Evolutionary conservation across 2,888 invertebrate species (phyloP), one percentile per base, ranked within the genome.

Genomic region (Willowsia nigromaculata): DNA sequence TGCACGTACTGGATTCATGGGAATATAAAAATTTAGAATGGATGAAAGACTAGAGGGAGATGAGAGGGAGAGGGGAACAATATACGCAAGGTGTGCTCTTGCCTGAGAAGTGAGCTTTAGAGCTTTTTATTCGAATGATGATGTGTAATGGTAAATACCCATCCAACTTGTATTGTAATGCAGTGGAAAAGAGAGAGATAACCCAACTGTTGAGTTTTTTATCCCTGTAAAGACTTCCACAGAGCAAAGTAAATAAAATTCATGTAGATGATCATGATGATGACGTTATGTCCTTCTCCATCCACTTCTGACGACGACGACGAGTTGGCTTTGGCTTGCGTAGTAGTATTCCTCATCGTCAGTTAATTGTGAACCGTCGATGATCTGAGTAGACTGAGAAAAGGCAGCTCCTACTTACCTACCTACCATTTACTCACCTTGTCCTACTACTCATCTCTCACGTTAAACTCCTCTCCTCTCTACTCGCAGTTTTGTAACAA

Each of bases 311-410:
- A 50, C 50, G 68, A 11, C n/a, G 37, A 33, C 43, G 40, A 37
- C 37, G 40, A 18, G n/a, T 22, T 78, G 47, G 50, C 53, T 53
- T 15, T 43, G 13, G 18, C 18, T 78, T 50, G 78, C 30, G n/a
- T 76, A n/a, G n/a, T n/a, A n/a, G n/a, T n/a, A 27, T 18, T 27
- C 33, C 3, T 9, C 27, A 18, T 71, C 84, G 53, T 85, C 85
- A 85, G 85, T 85, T 85, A 85, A 53, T 59, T 56, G 33, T 74
- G 85, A 85, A 85, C 85, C 85, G 76, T 85, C 43, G 85, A n/a
- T n/a, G n/a, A 85, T 85, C 74, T 85, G 85, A 59, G 53, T 27
- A n/a, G 53, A 53, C 43, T 30, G 76, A 50, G 78, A 59, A 59
- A 59, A 59, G 59, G 50, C 37, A 56, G 47, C 74, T 25, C 43